Evolutionary conservation across 1,140 invertebrate genomes (phyloP).

Genomic region (Stegodyphus mimosarum): DNA sequence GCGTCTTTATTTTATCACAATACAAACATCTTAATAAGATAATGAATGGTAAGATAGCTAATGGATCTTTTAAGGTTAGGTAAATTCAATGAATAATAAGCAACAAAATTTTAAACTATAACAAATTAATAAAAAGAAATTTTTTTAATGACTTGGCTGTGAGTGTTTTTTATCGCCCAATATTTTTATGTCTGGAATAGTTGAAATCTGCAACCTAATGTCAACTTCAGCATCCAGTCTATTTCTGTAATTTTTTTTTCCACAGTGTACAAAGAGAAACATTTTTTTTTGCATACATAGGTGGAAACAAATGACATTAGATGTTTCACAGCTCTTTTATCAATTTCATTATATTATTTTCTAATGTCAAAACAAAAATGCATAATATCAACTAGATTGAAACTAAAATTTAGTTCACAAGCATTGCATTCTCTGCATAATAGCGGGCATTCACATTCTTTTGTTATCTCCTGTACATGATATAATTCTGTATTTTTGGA

Average conservation of each 20-base stretch:
- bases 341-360: not conserved
- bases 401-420: not conserved
- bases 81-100: not conserved
- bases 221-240: not conserved
- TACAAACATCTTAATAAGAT: not conserved
- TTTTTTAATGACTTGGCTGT: not conserved
- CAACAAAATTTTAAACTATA: not conserved
- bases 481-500: too few species aligned
- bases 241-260: not conserved
- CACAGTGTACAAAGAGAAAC: not conserved
- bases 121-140: not conserved
- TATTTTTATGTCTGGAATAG: not conserved
- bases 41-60: not conserved
- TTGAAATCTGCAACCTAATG: not conserved
- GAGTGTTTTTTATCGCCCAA: not conserved
- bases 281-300: constrained; percentile 2
- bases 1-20: too few species aligned
- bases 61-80: not conserved
- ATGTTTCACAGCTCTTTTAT: not conserved
- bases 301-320: not conserved
- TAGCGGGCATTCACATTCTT: too few species aligned
- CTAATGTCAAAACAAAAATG: not conserved
- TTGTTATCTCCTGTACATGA: too few species aligned
- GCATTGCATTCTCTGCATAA: too few species aligned
- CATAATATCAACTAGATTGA: not conserved